Percentiles rank a stretch among this genome's conserved stretches.
Evolutionary conservation across 2,113 vertebrate genomes (phyloP).

Genomic region (Corydoras maculifer): DNA sequence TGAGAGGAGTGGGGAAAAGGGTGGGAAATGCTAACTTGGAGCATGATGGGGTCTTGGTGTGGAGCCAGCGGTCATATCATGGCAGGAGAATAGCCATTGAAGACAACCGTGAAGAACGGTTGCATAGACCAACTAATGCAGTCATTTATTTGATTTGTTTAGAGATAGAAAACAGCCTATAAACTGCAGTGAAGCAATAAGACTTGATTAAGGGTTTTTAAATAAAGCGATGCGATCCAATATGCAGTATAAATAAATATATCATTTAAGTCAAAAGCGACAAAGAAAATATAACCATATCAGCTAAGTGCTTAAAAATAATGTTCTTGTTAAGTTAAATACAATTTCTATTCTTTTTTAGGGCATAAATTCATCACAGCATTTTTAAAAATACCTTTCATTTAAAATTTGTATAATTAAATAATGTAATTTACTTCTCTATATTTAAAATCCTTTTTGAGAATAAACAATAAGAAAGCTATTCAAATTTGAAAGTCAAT

Average conservation of each 20-base stretch:
- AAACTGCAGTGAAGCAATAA: slow-evolving; percentile 24
- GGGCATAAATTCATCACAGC: too few relatives aligned
- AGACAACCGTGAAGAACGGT: slow-evolving; percentile 9
- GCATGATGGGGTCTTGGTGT: slow-evolving; percentile 33
- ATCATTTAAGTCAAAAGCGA: slow-evolving; percentile 47
- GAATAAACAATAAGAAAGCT: too few relatives aligned
- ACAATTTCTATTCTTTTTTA: too few relatives aligned
- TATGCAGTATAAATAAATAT: slow-evolving; percentile 57
- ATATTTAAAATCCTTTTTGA: too few relatives aligned
- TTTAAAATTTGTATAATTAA: too few relatives aligned
- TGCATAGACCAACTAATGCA: slow-evolving; percentile 10
- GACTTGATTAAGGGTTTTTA: slow-evolving; percentile 57
- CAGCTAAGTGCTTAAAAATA: too few relatives aligned
- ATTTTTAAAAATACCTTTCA: too few relatives aligned
- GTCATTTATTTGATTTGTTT: slow-evolving; percentile 6
- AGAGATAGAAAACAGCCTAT: neutral
- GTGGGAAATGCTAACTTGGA: slow-evolving; percentile 33
- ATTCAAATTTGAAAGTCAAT: too few relatives aligned
- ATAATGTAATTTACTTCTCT: too few relatives aligned
- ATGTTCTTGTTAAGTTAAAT: too few relatives aligned
- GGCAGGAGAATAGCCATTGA: slow-evolving; percentile 17
- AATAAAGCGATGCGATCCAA: slow-evolving; percentile 50
- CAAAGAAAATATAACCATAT: slow-evolving; percentile 14
- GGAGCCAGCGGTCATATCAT: slow-evolving; percentile 20
- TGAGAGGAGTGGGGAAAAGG: slow-evolving; percentile 23